Evolutionary conservation across 2,797 vertebrate genomes (phyloP).

Genomic region (Sebastes reedi): DNA sequence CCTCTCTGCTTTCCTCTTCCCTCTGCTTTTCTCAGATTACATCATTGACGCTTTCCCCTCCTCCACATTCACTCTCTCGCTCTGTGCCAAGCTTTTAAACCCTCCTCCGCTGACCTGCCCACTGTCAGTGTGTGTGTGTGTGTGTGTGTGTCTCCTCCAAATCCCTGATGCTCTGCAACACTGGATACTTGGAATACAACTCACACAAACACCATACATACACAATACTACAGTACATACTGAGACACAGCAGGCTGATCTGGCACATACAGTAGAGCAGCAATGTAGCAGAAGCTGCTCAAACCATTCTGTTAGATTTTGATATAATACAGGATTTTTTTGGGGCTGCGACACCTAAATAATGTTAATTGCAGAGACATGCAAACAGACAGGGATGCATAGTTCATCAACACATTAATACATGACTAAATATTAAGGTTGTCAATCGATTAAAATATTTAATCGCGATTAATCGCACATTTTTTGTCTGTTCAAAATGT

Average conservation of each 20-base stretch:
- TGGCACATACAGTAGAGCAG: neutral
- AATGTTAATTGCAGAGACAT: neutral
- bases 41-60: conserved; percentile 50
- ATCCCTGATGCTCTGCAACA: conserved; percentile 36
- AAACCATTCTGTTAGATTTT: neutral
- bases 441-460: no score
- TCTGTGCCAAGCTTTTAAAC: conserved; percentile 57
- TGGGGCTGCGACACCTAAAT: neutral
- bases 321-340: neutral
- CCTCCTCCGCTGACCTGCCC: conserved; percentile 57
- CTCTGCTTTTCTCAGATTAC: conserved; percentile 53
- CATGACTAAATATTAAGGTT: neutral
- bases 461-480: no score
- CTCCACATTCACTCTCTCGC: conserved; percentile 40
- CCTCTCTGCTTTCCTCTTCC: neutral
- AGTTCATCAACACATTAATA: neutral
- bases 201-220: neutral
- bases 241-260: conserved; percentile 15
- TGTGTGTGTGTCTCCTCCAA: conserved; percentile 26
- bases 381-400: neutral
- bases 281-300: neutral
- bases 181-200: conserved; percentile 31
- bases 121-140: conserved; percentile 7
- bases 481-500: no score
- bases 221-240: neutral